These are phyloP conservation scores for Entomyzon cyanotis DNA, from an alignment of 2,113 vertebrate species.

Conservation along the genomic window DNA sequence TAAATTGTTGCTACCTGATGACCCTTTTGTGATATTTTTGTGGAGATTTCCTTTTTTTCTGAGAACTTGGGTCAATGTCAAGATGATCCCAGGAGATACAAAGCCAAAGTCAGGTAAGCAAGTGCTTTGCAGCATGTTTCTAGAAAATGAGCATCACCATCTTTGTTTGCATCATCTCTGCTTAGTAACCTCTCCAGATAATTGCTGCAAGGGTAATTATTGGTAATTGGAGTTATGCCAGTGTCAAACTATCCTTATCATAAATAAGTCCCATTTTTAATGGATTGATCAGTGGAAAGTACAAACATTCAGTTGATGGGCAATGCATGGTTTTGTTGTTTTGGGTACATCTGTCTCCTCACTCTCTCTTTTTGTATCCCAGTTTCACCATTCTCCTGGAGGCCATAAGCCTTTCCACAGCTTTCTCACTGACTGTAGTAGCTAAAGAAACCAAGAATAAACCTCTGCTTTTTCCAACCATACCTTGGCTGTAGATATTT, in stretches of 20 bases:
- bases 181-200: neutral
- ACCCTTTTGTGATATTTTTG: neutral
- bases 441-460: neutral
- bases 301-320: neutral
- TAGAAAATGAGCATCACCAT: neutral
- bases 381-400: neutral
- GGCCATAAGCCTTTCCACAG: neutral
- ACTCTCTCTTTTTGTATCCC: neutral
- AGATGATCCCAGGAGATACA: neutral
- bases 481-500: neutral
- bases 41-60: neutral
- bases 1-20: neutral
- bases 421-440: neutral
- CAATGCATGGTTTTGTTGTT: neutral
- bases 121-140: neutral
- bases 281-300: neutral
- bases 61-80: neutral
- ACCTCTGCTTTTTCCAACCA: neutral
- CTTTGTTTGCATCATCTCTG: neutral
- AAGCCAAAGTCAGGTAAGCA: neutral
- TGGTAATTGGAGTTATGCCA: neutral
- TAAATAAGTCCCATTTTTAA: neutral
- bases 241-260: neutral
- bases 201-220: neutral
- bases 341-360: neutral